Conservation (phyloP, 2,113 vertebrate species). For the Corythornis cristatus region DNA sequence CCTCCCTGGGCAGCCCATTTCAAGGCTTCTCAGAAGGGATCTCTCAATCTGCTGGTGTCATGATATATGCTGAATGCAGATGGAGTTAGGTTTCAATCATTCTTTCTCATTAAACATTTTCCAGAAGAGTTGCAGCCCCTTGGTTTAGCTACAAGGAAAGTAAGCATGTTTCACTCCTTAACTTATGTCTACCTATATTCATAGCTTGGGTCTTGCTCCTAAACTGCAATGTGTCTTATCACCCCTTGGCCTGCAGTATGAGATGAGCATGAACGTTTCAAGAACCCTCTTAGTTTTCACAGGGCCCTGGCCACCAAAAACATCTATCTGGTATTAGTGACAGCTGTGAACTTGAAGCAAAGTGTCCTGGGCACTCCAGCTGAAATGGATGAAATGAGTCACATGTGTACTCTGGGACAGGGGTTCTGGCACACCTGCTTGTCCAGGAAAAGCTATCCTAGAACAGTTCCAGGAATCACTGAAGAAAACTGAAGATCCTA, state of each 20-base stretch:
- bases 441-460: neutral
- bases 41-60: neutral
- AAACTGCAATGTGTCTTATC: neutral
- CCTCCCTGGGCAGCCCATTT: neutral
- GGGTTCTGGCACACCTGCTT: neutral
- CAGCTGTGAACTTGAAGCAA: neutral
- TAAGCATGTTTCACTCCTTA: neutral
- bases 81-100: neutral
- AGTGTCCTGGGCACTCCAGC: neutral
- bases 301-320: neutral
- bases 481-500: neutral
- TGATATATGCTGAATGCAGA: neutral
- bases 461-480: neutral
- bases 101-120: neutral
- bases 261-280: neutral
- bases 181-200: neutral
- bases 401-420: neutral
- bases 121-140: neutral
- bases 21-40: slow-evolving; percentile 2
- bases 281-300: neutral
- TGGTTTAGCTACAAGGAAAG: neutral
- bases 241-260: neutral
- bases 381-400: neutral
- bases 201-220: neutral
- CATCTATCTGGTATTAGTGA: neutral